These are phyloP conservation scores for Seira ritae DNA, from an alignment of 2,888 invertebrate genomes.

Conservation along the genomic window DNA sequence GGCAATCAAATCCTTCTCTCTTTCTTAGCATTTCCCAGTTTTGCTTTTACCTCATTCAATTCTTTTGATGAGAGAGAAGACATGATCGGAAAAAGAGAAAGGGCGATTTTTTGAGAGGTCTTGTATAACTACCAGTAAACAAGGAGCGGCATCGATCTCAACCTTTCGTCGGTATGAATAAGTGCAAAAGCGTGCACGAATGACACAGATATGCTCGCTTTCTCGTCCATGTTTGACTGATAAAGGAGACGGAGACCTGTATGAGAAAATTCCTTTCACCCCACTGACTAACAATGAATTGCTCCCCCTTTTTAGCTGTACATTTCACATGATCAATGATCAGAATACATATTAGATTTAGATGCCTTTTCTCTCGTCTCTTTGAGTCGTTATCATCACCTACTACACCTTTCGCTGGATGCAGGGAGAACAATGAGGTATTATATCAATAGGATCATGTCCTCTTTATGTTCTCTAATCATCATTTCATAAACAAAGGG, in stretches of 20 bases:
- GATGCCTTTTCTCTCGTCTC: neutral
- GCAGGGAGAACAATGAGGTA: neutral
- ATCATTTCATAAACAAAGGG: neutral
- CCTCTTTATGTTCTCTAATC: neutral
- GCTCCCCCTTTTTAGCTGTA: neutral
- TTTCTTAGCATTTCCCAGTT: neutral
- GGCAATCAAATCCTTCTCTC: neutral
- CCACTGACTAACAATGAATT: constrained; percentile 6
- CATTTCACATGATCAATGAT: neutral
- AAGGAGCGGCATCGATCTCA: no score
- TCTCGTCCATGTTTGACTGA: neutral
- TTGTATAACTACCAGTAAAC: no score
- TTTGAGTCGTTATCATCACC: neutral
- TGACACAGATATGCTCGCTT: no score
- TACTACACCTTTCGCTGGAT: neutral
- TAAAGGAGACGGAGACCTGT: neutral
- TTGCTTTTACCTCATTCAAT: no score
- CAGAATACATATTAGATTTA: neutral
- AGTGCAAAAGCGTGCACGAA: no score
- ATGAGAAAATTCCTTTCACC: neutral
- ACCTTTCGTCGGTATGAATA: no score
- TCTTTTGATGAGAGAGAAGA: no score
- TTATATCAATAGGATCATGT: constrained; percentile 17
- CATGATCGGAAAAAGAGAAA: no score
- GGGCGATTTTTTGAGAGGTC: no score